These are phyloP conservation scores for Dysmachus trigonus DNA, from an alignment of 2,888 invertebrate species.

Conservation along the genomic window DNA sequence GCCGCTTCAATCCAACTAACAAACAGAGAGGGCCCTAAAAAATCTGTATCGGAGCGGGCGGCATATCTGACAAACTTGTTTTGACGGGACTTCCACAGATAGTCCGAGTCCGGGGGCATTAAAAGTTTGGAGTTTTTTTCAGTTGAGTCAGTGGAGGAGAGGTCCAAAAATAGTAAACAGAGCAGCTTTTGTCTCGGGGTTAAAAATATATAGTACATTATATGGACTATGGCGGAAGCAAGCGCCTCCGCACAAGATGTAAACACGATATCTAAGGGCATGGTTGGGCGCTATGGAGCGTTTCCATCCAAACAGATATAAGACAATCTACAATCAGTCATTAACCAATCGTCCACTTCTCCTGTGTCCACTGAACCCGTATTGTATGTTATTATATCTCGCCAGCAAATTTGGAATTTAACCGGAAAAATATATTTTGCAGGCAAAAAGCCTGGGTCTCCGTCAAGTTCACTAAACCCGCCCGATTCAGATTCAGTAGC, in stretches of 20 bases:
- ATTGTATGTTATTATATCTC: too few relatives aligned
- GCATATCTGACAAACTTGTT: constrained; percentile 23
- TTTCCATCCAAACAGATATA: background rate
- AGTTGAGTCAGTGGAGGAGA: background rate
- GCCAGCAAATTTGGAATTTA: background rate
- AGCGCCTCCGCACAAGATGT: constrained; percentile 7
- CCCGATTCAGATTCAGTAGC: background rate
- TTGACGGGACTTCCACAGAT: constrained; percentile 37
- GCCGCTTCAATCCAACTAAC: background rate
- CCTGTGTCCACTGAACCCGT: constrained; percentile 18
- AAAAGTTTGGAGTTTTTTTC: background rate
- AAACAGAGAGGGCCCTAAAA: background rate
- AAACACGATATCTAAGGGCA: constrained; percentile 36
- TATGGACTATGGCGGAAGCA: background rate
- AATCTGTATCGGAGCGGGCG: background rate
- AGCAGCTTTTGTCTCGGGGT: background rate
- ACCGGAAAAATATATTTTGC: constrained; percentile 6
- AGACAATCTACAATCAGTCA: background rate
- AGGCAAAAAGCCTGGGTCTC: background rate
- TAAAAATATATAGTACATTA: constrained; percentile 1
- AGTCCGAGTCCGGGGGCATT: background rate
- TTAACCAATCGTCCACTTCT: constrained; percentile 6
- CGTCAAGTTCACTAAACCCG: background rate
- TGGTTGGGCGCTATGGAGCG: constrained; percentile 3
- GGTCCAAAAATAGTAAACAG: constrained; percentile 30